phyloP scores from a whole-genome alignment of 1,140 invertebrate species.

The Drosophila athabasca region DNA sequence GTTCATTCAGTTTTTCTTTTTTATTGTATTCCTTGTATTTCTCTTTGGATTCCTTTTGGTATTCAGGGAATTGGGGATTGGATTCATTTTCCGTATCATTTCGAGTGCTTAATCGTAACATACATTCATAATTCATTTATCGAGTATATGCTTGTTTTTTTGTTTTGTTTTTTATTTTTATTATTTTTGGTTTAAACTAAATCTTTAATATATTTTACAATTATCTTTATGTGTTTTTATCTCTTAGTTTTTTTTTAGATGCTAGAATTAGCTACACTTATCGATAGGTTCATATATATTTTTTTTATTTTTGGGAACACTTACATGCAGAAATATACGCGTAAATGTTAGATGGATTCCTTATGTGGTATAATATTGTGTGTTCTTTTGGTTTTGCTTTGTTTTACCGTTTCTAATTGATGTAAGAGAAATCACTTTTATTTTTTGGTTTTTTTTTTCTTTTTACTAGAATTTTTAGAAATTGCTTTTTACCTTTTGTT shows the following conservation, averaged over 20 bases:
- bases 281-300: constrained; percentile 43
- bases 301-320: constrained; percentile 37
- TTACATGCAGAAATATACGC: constrained; percentile 63
- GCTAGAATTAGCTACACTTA: constrained; percentile 74
- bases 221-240: constrained; percentile 26
- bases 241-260: constrained; percentile 48
- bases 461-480: constrained; percentile 34
- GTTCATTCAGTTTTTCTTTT: constrained; percentile 60
- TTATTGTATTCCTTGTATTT: constrained; percentile 74
- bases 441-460: constrained; percentile 23
- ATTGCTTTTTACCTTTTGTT: constrained; percentile 10
- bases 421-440: constrained; percentile 70
- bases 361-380: constrained; percentile 27
- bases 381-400: constrained; percentile 17
- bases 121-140: constrained; percentile 69
- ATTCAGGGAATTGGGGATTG: constrained; percentile 25
- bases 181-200: constrained; percentile 41
- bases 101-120: constrained; percentile 77
- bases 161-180: constrained; percentile 29
- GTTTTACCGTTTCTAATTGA: constrained; percentile 45
- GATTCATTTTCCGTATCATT: constrained; percentile 7
- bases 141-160: constrained; percentile 41
- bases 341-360: constrained; percentile 22
- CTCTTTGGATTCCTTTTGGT: constrained; percentile 41
- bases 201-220: constrained; percentile 60